Evolutionary conservation across 2,113 vertebrate genomes (phyloP), one percentile per base, ranked within the genome.

Genomic region (Oreotrochilus melanogaster): DNA sequence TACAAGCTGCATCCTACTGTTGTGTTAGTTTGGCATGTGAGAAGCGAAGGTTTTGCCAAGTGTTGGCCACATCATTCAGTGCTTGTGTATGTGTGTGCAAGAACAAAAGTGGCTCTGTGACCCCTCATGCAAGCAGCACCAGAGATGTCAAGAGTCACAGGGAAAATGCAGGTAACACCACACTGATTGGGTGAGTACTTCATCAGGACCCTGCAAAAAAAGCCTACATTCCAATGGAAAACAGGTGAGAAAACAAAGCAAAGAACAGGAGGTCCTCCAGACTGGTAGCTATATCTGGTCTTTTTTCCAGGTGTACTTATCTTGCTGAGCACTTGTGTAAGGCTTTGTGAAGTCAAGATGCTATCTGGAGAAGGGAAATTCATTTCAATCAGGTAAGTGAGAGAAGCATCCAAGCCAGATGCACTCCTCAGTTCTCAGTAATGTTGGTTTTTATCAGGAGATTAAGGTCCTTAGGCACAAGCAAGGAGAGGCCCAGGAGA

Each of bases 61-160:
- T 47, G 69, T 54, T 71, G 18, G 13, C 72, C 16, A n/a, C 4
- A 2, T 50, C 6, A 0, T 39, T 31, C 4, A 3, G 27, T 81
- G 53, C 53, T 88, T 28, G 8, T 21, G 48, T n/a, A 14, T 8
- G 22, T 37, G 21, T 19, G 11, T 78, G 60, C n/a, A 28, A 2
- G 5, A 86, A 24, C 17, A 23, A 23, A 88, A 84, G 9, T 11
- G 7, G 9, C 15, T 69, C 67, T 56, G 18, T 65, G 25, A 58
- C 47, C 43, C 33, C 25, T 48, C 1, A 2, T 37, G 23, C 25
- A 37, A 83, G 66, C 33, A 78, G 71, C 51, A 62, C n/a, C 50
- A 62, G 39, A 50, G 22, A 11, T 39, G 0, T 28, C 13, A 70
- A 69, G 10, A 27, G 8, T 35, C 17, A 22, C 0, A 0, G 19